Evolutionary conservation across 2,888 invertebrate species (phyloP), one percentile per base, ranked within the genome.

Genomic region (Liopterus haemorrhoidalis): DNA sequence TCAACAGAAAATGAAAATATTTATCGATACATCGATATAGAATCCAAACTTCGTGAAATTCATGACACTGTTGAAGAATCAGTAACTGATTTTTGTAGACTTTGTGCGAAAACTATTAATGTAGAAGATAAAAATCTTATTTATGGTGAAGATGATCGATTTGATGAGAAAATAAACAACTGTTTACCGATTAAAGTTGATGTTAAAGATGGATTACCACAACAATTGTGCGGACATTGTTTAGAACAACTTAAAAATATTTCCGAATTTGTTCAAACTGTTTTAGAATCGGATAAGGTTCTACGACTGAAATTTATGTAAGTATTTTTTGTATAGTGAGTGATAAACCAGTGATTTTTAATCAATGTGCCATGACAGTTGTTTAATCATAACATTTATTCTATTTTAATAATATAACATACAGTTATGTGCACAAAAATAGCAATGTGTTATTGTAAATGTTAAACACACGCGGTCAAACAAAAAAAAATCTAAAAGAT

Each of bases 21-120:
- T 33, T 45, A 45, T 25, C 32, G 25, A n/a, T 45, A 45, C 14
- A 38, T 39, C 32, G 45, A 45, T 24, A 45, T 45, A 27, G 45
- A 45, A 27, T 25, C 45, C 19, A 39, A 39, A 45, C 21, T 45
- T n/a, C 39, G 39, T 22, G 45, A 38, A 33, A 45, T 45, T 38
- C 45, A 45, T 18, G 39, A 45, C 20, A 39, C n/a, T 25, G 16
- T 15, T 14, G 45, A 45, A 20, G 45, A 45, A 39, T 6, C 16
- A 33, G 20, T 45, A 11, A 32, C 31, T 9, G 45, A 45, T 45
- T 25, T 45, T 9, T 45, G 45, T 19, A 21, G 45, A 14, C 33
- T 45, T 14, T 45, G 45, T 39, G 38, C 45, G 6, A 24, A 19
- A 19, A 45, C 22, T 19, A 19, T 45, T 5, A 24, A 27, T 22